Base-by-base conservation (phyloP, 1,140 invertebrate genomes). In the Trissolcus basalis region DNA sequence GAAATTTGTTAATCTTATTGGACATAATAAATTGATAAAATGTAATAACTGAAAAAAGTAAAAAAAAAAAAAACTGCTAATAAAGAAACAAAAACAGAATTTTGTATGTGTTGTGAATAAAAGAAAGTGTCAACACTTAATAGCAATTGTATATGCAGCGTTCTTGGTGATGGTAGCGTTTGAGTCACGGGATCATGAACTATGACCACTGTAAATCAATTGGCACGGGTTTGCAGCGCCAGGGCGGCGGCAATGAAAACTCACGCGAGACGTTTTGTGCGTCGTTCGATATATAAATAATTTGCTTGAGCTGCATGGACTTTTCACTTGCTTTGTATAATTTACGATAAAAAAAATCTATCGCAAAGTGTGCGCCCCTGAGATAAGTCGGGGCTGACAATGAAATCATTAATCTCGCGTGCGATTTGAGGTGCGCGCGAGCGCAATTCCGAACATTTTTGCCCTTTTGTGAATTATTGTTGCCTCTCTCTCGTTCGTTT, bases 121-220 rank as follows among this genome's bases (percentile, higher is more conserved):
- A 75, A 68, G 61, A 63, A 68, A 75, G 64, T 75, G 72, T 74
- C 65, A 68, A 75, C 45, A 54, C 10, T 58, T 44, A 27, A 41
- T 27, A 64, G 48, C 54, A 54, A 65, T 64, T 75, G 59, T 27
- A 6, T 64, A 75, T 63, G 59, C 53, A 10, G 50, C 47, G 39
- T 68, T 65, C 60, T 45, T 56, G 32, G 61, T 54, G 50, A 36
- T n/a, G n/a, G n/a, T 56, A 43, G 74, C 50, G 63, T 77, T 54
- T 77, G 69, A 73, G 68, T 78, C 69, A 64, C 53, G 64, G 50
- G 72, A 68, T 75, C 72, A 53, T 64, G 72, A 64, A 64, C 45
- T 64, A 69, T 69, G 71, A 75, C 58, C 59, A 60, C 72, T 75
- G 72, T 75, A 75, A 75, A 75, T 75, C 64, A 75, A 75, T 75